Conservation (phyloP, 2,797 vertebrate species). For the Propithecus deckenii region DNA sequence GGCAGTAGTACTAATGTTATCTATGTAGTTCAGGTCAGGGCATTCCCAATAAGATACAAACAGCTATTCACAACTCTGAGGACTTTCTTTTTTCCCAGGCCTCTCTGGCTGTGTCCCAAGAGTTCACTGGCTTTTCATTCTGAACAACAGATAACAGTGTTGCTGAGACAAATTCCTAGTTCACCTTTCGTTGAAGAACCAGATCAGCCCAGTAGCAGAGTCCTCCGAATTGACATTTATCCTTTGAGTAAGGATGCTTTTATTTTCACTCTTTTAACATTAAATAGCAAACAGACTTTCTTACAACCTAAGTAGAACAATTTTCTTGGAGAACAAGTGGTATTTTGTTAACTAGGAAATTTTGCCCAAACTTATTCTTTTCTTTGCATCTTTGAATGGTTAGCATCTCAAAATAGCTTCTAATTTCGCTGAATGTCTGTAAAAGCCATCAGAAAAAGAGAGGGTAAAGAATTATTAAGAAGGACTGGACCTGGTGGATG, state of each 20-base stretch:
- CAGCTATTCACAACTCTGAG: slow-evolving; percentile 70
- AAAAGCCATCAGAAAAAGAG: neutral
- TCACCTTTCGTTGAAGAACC: slow-evolving; percentile 57
- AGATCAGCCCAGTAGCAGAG: slow-evolving; percentile 22
- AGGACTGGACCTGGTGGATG: neutral
- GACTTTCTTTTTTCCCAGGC: slow-evolving; percentile 68
- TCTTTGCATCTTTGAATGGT: slow-evolving; percentile 27
- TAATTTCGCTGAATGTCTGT: slow-evolving; percentile 20
- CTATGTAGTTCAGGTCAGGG: slow-evolving; percentile 61
- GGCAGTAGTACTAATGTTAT: slow-evolving; percentile 18
- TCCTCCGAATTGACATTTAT: slow-evolving; percentile 8
- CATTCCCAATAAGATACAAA: slow-evolving; percentile 67
- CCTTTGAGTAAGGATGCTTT: slow-evolving; percentile 55
- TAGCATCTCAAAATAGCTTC: slow-evolving; percentile 24
- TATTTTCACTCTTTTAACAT: slow-evolving; percentile 49
- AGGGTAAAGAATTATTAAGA: neutral
- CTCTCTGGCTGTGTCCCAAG: slow-evolving; percentile 69
- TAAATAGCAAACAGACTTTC: slow-evolving; percentile 34
- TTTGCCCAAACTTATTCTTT: neutral
- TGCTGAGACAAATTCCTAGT: slow-evolving; percentile 55
- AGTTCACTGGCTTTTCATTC: slow-evolving; percentile 70
- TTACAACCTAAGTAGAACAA: neutral
- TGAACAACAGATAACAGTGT: slow-evolving; percentile 29
- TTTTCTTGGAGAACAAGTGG: slow-evolving; percentile 39
- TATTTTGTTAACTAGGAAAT: neutral